Conservation (phyloP, 2,797 vertebrate genomes). For the Dicrostonyx torquatus region DNA sequence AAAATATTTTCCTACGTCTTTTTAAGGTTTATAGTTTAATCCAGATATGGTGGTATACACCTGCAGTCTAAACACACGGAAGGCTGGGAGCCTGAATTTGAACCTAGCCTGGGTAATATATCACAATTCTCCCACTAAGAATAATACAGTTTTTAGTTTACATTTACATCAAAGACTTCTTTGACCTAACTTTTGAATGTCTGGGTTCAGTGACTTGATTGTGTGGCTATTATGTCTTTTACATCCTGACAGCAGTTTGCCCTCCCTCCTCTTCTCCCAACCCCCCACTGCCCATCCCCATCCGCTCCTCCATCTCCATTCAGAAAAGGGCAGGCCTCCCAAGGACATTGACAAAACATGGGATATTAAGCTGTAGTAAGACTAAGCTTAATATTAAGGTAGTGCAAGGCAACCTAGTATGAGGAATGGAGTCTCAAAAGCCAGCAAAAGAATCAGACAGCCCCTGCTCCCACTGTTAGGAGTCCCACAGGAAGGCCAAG, state of each 20-base stretch:
- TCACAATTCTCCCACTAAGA: background rate
- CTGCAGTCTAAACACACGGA: background rate
- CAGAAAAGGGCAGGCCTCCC: too few relatives aligned
- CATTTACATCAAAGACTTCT: background rate
- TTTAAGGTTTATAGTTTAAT: background rate
- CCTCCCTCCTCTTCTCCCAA: background rate
- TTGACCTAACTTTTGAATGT: background rate
- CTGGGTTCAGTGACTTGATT: background rate
- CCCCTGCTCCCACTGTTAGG: background rate
- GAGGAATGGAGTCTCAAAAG: background rate
- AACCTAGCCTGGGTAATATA: background rate
- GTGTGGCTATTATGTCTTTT: background rate
- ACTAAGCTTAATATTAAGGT: background rate
- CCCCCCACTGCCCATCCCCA: too few relatives aligned
- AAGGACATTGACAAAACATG: too few relatives aligned
- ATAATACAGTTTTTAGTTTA: background rate
- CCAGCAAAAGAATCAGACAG: background rate
- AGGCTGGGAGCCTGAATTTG: background rate
- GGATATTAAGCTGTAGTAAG: background rate
- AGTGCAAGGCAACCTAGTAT: background rate
- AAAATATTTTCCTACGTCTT: background rate
- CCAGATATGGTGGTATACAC: background rate
- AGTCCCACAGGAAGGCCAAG: background rate
- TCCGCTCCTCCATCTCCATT: too few relatives aligned
- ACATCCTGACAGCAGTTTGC: background rate